These are phyloP conservation scores for Hylomyscus alleni DNA, from an alignment of 2,797 vertebrate genomes.

Conservation along the genomic window DNA sequence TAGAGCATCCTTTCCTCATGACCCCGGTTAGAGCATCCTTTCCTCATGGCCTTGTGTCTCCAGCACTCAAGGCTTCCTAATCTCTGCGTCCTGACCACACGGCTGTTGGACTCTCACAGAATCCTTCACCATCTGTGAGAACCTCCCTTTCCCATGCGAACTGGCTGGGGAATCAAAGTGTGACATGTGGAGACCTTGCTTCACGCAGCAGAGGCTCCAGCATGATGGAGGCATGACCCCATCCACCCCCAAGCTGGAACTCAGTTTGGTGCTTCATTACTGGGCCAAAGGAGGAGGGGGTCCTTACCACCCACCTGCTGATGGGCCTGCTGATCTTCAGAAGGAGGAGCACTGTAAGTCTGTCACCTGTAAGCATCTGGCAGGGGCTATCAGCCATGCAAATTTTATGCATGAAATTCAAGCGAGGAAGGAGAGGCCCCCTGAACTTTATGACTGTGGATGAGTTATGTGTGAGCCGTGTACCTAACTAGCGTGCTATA, in stretches of 20 bases:
- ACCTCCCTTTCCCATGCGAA: neutral
- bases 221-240: neutral
- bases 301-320: neutral
- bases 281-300: neutral
- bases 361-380: slow-evolving; percentile 68
- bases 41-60: neutral
- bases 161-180: neutral
- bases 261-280: accelerated
- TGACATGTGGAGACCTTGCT: neutral
- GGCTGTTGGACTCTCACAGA: accelerated
- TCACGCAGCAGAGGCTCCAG: neutral
- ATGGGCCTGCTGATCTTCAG: neutral
- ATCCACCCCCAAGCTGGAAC: neutral
- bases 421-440: slow-evolving; percentile 53
- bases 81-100: accelerated
- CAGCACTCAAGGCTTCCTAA: accelerated
- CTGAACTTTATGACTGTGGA: slow-evolving; percentile 40
- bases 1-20: accelerated
- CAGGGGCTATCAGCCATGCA: slow-evolving; percentile 66
- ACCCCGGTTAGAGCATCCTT: too few relatives aligned
- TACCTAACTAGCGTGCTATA: slow-evolving; percentile 64
- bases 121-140: accelerated
- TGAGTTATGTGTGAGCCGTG: slow-evolving; percentile 69
- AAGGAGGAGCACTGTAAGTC: slow-evolving; percentile 64
- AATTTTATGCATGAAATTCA: slow-evolving; percentile 81